phyloP scores from a whole-genome alignment of 1,140 invertebrate species.

The Camponotus pennsylvanicus region DNA sequence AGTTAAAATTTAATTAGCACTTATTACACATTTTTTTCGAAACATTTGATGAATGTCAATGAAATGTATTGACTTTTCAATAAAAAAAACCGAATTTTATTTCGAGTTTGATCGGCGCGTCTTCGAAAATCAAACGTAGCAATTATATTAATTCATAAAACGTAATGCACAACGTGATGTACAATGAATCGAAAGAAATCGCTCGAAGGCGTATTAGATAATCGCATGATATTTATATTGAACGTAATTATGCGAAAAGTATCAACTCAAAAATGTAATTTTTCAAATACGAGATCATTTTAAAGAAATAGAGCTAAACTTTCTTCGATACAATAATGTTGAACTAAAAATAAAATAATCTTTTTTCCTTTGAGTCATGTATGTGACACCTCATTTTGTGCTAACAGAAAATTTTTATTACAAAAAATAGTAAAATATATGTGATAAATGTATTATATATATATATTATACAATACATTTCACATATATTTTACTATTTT shows the following conservation, averaged over 20 bases:
- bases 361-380: background rate
- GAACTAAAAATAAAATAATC: background rate
- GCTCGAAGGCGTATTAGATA: too few relatives aligned
- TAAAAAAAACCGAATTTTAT: background rate
- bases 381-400: too few relatives aligned
- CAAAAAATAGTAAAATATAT: background rate
- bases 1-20: too few relatives aligned
- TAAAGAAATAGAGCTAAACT: background rate
- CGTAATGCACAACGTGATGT: background rate
- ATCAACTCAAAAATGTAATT: background rate
- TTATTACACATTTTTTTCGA: background rate
- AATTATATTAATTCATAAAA: background rate
- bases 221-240: background rate
- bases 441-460: background rate
- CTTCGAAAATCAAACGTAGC: background rate
- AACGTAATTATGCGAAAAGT: background rate
- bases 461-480: background rate
- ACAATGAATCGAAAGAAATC: background rate
- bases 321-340: background rate
- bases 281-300: background rate
- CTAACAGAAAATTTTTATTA: too few relatives aligned
- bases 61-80: background rate
- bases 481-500: background rate
- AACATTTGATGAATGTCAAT: background rate
- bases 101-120: background rate